These are phyloP conservation scores for Priocnemis perturbator DNA, from an alignment of 2,888 invertebrate genomes.

Conservation along the genomic window DNA sequence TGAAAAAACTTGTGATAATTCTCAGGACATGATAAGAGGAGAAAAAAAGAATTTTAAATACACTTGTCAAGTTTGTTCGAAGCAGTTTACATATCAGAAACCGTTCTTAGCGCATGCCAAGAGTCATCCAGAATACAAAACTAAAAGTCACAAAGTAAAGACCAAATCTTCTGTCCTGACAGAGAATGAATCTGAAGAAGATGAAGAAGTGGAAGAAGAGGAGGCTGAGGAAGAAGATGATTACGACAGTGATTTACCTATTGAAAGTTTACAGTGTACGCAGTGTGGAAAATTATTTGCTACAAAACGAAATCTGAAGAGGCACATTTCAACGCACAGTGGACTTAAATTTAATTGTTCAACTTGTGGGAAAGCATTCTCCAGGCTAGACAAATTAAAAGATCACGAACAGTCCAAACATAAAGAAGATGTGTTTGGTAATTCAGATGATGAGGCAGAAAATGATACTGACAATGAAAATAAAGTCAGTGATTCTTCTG, in stretches of 20 bases:
- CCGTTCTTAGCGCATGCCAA: constrained; percentile 65
- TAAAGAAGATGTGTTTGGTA: constrained; percentile 63
- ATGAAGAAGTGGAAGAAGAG: constrained; percentile 47
- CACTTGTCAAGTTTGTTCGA: constrained; percentile 65
- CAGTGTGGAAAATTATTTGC: constrained; percentile 70
- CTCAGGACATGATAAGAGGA: constrained; percentile 24
- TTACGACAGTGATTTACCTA: constrained; percentile 55
- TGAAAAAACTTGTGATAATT: constrained; percentile 24
- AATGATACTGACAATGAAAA: constrained; percentile 62
- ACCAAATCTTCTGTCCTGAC: constrained; percentile 1
- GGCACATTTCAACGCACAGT: constrained; percentile 68
- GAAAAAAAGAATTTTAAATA: constrained; percentile 59
- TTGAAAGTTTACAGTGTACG: constrained; percentile 66
- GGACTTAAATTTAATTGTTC: constrained; percentile 67
- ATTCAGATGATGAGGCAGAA: constrained; percentile 62
- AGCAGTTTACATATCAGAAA: constrained; percentile 67
- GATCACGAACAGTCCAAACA: constrained; percentile 71
- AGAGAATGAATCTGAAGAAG: constrained; percentile 34
- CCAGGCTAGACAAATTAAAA: constrained; percentile 66
- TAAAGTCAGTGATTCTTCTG: constrained; percentile 48
- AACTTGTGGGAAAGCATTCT: constrained; percentile 68
- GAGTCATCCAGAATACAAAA: constrained; percentile 61
- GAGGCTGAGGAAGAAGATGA: constrained; percentile 56
- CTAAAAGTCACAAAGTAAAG: constrained; percentile 24
- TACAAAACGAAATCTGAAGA: constrained; percentile 67